Percentiles rank a stretch among this genome's conserved stretches.
phyloP scores from a whole-genome alignment of 2,888 invertebrate genomes.

The Aquatica leii region DNA sequence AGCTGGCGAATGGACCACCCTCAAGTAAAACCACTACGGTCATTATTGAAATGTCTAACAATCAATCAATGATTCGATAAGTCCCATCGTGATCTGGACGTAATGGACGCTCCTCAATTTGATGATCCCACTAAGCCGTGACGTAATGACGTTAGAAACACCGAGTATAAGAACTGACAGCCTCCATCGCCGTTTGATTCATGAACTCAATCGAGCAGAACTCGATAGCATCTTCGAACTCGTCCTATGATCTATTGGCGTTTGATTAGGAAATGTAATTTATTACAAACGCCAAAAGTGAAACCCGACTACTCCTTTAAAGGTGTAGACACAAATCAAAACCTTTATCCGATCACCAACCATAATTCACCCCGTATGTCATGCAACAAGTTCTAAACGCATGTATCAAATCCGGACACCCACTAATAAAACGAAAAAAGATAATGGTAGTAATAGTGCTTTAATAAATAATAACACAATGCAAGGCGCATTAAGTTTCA shows the following conservation, averaged over 20 bases:
- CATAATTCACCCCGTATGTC: conserved; percentile 30
- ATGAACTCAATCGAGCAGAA: conserved; percentile 30
- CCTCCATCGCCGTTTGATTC: conserved; percentile 20
- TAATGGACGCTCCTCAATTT: conserved; percentile 31
- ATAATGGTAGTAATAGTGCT: conserved; percentile 10
- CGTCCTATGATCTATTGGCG: neutral
- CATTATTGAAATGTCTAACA: conserved; percentile 36
- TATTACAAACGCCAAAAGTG: conserved; percentile 5
- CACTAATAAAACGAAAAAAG: conserved; percentile 27
- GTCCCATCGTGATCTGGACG: conserved; percentile 32
- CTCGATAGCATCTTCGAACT: conserved; percentile 25
- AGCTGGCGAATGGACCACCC: neutral
- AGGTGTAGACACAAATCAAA: conserved; percentile 29
- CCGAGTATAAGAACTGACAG: conserved; percentile 32
- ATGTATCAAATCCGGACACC: conserved; percentile 37
- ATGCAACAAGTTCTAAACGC: conserved; percentile 22
- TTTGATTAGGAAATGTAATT: conserved; percentile 9
- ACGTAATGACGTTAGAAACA: conserved; percentile 24
- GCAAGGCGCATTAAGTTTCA: conserved; percentile 21
- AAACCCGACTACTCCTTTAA: conserved; percentile 17
- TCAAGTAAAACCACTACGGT: neutral
- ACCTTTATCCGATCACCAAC: conserved; percentile 25
- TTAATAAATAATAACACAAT: conserved; percentile 6
- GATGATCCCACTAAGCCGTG: conserved; percentile 26
- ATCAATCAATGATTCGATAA: conserved; percentile 44